Base-by-base conservation (phyloP, 2,888 invertebrate genomes). In the Chrysolina americana region DNA sequence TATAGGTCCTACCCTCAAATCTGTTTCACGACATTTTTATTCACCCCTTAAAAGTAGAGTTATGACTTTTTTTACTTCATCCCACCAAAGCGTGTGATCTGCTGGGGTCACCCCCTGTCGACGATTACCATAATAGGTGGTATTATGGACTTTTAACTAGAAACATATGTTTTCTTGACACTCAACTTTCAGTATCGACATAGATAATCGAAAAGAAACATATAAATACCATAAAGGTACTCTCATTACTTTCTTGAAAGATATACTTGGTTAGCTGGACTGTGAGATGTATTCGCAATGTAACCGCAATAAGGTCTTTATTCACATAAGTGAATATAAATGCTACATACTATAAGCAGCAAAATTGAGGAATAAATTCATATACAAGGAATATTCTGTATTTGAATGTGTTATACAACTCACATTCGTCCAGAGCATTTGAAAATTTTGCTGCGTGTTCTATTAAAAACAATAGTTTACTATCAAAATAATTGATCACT, bases 101-200 rank as follows among this genome's bases (percentile, higher is more conserved):
- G 70, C 47, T 65, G 66, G 65, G 76, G 76, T 78, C 78, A 76
- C 73, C 78, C 70, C 74, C 68, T 74, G 78, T 79, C 77, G 77
- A 79, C 76, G 77, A 76, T 78, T 75, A 76, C 76, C 77, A 82
- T 83, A 83, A 84, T 84, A 80, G 81, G 81, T 79, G 79, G 80
- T 81, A 80, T 84, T 83, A 84, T 84, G 81, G 78, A 77, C 70
- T 78, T 81, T 77, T 84, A 84, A 84, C 83, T 85, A 83, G 81
- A 79, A 84, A 83, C 85, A 85, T 79, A 81, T 85, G 84, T 83
- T 79, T 66, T 53, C 50, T 36, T 8, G 48, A 17, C 15, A 23
- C n/a, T 17, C 17, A 19, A 28, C 48, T 13, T 65, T 65, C n/a
- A 17, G 9, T 17, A 23, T 13, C 17, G 6, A 17, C 15, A 66